phyloP scores from a whole-genome alignment of 2,797 vertebrate species.

The Sebastiscus albofasciatus region DNA sequence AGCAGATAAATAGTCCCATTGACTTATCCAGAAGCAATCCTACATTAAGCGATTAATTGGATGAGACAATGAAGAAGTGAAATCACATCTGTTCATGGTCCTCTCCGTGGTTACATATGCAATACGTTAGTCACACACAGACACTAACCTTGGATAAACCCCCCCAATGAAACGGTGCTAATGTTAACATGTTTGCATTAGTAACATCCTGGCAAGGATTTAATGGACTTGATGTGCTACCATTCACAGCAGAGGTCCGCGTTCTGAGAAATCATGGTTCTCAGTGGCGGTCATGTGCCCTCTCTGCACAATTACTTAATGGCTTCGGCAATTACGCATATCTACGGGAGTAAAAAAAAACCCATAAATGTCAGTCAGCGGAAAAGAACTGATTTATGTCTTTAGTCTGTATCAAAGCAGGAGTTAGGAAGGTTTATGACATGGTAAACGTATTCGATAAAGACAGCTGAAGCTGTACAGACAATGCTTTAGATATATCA shows the following conservation, averaged over 20 bases:
- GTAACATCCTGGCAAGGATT: constrained; percentile 69
- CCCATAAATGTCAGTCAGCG: constrained; percentile 73
- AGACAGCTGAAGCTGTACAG: constrained; percentile 44
- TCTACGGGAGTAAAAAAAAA: constrained; percentile 43
- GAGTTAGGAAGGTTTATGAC: constrained; percentile 38
- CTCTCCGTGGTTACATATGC: constrained; percentile 51
- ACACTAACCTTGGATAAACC: constrained; percentile 47
- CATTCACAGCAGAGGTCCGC: constrained; percentile 68
- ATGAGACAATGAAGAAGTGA: constrained; percentile 72
- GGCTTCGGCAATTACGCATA: constrained; percentile 74
- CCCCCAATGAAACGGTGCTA: constrained; percentile 28
- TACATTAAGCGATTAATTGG: constrained; percentile 73
- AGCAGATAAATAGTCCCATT: constrained; percentile 71
- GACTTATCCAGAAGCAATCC: constrained; percentile 74
- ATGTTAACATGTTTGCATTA: constrained; percentile 79
- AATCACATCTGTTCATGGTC: constrained; percentile 60
- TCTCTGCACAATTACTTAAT: constrained; percentile 77
- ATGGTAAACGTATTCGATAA: constrained; percentile 33
- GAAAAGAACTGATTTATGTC: constrained; percentile 62
- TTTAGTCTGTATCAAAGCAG: constrained; percentile 50
- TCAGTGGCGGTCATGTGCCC: constrained; percentile 68
- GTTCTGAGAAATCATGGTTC: constrained; percentile 67
- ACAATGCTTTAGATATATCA: constrained; percentile 59
- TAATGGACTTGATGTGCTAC: constrained; percentile 76
- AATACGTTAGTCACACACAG: constrained; percentile 62